phyloP scores from a whole-genome alignment of 2,888 invertebrate species.

The Steinernema hermaphroditum region DNA sequence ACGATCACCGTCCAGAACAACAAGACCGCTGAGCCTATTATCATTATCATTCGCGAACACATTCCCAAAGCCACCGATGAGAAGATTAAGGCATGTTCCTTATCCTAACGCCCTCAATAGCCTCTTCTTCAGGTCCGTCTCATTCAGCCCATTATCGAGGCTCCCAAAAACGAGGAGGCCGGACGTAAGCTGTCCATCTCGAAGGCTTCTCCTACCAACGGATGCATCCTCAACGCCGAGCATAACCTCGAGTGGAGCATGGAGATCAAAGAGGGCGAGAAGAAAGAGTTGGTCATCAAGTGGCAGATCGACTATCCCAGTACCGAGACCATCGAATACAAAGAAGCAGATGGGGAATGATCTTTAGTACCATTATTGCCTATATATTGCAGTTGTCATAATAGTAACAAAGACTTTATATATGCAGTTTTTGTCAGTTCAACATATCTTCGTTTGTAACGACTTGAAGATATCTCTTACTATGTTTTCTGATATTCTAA shows the following conservation, averaged over 20 bases:
- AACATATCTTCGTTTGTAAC: no score
- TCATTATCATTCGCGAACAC: constrained; percentile 53
- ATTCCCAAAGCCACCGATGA: constrained; percentile 59
- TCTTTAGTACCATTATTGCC: no score
- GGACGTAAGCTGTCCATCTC: not conserved
- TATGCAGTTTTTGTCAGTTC: no score
- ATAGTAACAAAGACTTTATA: no score
- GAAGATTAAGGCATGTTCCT: constrained; percentile 53
- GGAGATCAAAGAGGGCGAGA: constrained; percentile 1
- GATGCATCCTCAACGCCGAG: not conserved
- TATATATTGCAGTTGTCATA: no score
- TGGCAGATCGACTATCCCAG: constrained; percentile 51
- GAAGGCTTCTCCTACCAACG: not conserved
- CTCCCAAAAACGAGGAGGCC: not conserved
- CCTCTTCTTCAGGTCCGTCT: not conserved
- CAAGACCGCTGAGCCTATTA: constrained; percentile 41
- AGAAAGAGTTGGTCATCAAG: constrained; percentile 42
- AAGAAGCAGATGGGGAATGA: no score
- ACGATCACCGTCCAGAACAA: constrained; percentile 53
- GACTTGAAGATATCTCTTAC: no score
- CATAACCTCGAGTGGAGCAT: constrained; percentile 24
- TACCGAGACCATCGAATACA: constrained; percentile 44
- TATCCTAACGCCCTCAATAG: not conserved
- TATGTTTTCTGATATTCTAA: constrained; percentile 42
- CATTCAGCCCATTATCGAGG: not conserved